Base-by-base conservation (phyloP, 2,113 vertebrate genomes). In the Elaphurus davidianus region DNA sequence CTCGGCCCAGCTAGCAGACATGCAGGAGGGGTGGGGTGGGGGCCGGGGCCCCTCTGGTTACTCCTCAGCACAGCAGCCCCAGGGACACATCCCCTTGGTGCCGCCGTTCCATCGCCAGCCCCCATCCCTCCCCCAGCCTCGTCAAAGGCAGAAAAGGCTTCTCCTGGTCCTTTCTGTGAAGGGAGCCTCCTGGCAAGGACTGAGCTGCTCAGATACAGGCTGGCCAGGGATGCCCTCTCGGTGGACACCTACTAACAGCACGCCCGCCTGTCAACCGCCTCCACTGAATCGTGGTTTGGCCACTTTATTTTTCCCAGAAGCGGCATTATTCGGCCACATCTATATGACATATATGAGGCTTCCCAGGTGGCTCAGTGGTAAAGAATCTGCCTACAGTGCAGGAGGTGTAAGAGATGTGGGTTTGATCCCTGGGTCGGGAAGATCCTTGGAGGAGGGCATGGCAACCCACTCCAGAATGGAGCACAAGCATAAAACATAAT, bases 111-210 rank as follows among this genome's bases (percentile, higher is more conserved):
- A 33, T 12, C 2, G 5, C 27, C 67, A 40, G 54, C 57, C 6
- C 28, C 28, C 45, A 5, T 1, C 28, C n/a, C 21, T 27, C 36
- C 12, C 12, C 1, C 25, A 47, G 28, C 28, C 64, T 50, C 12
- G 5, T 16, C 91, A 59, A 36, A 52, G 25, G 50, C 40, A 6
- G 45, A 59, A 81, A 15, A 40, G 7, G 27, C 2, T 28, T 50
- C 90, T 14, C 1, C 28, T 2, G 7, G 1, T 3, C 7, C 2
- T 0, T 5, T 36, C 5, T 14, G 30, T 28, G 71, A 74, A 3
- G 33, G 4, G 7, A 71, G 12, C 13, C 17, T 13, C 17, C 28
- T 50, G 71, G 74, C 78, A 7, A 10, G 45, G 33, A 30, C n/a
- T 1, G n/a, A 54, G 62, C 23, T 5, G 0, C 17, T 45, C 25